phyloP scores from a whole-genome alignment of 2,113 vertebrate species.

The Smithornis capensis region DNA sequence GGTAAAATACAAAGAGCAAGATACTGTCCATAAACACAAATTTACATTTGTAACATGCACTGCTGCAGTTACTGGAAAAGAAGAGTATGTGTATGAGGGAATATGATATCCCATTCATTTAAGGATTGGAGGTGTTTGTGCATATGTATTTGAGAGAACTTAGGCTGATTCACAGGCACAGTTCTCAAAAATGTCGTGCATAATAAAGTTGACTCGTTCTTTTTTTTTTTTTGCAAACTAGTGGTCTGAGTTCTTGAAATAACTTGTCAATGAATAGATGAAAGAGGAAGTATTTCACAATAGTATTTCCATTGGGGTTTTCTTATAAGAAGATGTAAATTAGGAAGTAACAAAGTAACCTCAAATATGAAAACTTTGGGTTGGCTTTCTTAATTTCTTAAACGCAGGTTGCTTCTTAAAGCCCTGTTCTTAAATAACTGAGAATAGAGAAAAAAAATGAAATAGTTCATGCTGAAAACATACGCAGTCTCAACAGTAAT shows the following conservation, averaged over 20 bases:
- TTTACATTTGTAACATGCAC: background rate
- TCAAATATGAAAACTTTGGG: background rate
- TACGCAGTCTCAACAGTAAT: background rate
- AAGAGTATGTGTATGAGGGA: accelerated
- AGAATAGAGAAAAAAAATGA: background rate
- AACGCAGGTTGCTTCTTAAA: background rate
- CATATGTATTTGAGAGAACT: background rate
- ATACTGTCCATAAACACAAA: background rate
- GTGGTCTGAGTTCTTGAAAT: background rate
- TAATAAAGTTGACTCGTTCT: background rate
- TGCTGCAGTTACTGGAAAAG: background rate
- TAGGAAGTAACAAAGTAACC: background rate
- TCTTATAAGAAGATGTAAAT: background rate
- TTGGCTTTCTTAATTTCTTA: background rate
- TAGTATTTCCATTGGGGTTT: background rate
- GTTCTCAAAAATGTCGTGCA: background rate
- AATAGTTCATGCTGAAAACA: background rate
- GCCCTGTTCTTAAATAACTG: background rate
- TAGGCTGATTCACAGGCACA: background rate
- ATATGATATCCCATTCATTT: background rate
- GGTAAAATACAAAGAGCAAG: background rate
- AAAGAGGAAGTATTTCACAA: background rate
- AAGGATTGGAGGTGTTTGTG: background rate
- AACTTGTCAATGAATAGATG: background rate
- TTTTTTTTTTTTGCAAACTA: background rate